phyloP scores from a whole-genome alignment of 1,140 invertebrate species.

The Drosophila lini region DNA sequence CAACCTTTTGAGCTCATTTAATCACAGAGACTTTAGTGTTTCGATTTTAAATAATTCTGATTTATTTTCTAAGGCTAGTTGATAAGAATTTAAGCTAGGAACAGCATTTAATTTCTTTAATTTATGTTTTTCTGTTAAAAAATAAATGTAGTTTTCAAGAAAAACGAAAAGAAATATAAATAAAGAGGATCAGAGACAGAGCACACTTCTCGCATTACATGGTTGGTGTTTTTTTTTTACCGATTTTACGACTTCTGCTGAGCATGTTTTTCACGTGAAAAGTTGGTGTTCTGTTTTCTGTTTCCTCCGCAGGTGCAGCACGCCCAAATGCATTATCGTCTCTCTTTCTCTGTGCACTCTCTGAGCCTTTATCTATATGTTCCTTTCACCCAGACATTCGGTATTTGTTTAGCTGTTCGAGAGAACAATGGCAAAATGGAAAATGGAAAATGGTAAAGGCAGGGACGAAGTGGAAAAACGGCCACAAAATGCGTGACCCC shows the following conservation, averaged over 20 bases:
- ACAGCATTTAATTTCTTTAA: neutral
- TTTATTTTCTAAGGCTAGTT: too few species aligned
- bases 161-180: neutral
- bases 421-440: slow-evolving; percentile 34
- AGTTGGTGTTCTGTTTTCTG: slow-evolving; percentile 11
- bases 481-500: slow-evolving; percentile 64
- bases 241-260: slow-evolving; percentile 14
- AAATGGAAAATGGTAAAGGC: slow-evolving; percentile 10
- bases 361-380: slow-evolving; percentile 35
- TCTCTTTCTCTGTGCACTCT: neutral
- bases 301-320: slow-evolving; percentile 67
- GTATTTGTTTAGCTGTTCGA: slow-evolving; percentile 67
- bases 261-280: slow-evolving; percentile 32
- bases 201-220: slow-evolving; percentile 43
- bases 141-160: neutral
- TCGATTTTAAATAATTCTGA: too few species aligned
- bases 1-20: neutral
- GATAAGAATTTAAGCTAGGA: neutral
- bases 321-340: slow-evolving; percentile 20
- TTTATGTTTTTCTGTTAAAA: neutral
- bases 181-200: neutral
- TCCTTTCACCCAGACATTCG: slow-evolving; percentile 52
- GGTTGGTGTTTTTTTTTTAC: slow-evolving; percentile 1
- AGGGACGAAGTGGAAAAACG: slow-evolving; percentile 25
- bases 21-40: neutral